Percentiles rank a stretch among this genome's conserved stretches.
Conservation (phyloP, 2,888 invertebrate species). For the Nemotelus pantherinus region DNA sequence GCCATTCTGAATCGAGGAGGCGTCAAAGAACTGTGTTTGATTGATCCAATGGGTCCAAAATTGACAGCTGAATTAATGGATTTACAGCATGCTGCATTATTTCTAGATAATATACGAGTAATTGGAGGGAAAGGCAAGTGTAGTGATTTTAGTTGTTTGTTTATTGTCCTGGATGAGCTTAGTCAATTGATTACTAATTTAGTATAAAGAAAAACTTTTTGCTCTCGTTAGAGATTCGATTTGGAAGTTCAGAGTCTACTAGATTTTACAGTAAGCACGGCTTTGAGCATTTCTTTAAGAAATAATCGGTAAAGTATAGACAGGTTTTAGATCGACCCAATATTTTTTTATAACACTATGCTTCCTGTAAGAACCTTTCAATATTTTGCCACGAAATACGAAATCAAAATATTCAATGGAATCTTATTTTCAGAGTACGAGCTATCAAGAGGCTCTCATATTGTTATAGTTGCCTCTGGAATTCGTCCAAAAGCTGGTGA, state of each 20-base stretch:
- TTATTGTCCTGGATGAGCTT: neutral
- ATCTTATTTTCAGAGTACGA: neutral
- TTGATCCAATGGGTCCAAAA: neutral
- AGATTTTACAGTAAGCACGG: too few relatives aligned
- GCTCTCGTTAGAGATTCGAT: too few relatives aligned
- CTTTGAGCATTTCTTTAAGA: too few relatives aligned
- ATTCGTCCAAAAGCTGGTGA: neutral
- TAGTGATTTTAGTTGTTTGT: neutral
- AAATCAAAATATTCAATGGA: too few relatives aligned
- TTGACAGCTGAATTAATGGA: neutral
- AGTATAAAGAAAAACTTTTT: too few relatives aligned
- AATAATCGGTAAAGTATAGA: too few relatives aligned
- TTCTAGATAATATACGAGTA: neutral
- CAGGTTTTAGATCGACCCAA: too few relatives aligned
- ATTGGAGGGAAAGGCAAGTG: neutral
- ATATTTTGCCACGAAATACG: too few relatives aligned
- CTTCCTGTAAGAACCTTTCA: too few relatives aligned
- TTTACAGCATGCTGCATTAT: neutral
- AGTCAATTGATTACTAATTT: too few relatives aligned
- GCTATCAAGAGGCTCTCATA: neutral
- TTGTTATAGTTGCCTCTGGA: neutral
- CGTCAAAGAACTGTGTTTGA: neutral
- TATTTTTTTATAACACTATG: too few relatives aligned
- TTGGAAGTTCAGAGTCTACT: too few relatives aligned
- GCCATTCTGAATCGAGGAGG: neutral